These are phyloP conservation scores for Clepsis dumicolana DNA, from an alignment of 2,888 invertebrate genomes.

Conservation along the genomic window DNA sequence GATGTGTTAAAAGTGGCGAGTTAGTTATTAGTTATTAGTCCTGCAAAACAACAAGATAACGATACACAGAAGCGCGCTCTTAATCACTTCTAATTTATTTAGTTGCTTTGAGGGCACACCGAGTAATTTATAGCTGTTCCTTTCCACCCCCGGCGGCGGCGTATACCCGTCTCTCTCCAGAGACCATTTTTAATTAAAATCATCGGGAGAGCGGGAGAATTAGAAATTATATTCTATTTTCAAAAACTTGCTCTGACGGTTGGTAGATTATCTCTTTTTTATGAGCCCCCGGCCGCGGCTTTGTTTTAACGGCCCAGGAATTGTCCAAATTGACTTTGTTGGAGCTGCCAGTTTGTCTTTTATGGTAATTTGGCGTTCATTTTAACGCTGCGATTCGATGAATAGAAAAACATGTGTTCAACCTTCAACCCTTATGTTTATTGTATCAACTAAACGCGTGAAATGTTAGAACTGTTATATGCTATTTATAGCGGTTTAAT, in stretches of 20 bases:
- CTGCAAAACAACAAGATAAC: slow-evolving; percentile 69
- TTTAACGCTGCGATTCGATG: slow-evolving; percentile 67
- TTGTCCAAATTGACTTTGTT: slow-evolving; percentile 80
- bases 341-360: slow-evolving; percentile 62
- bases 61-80: slow-evolving; percentile 82
- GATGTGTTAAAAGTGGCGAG: slow-evolving; percentile 4
- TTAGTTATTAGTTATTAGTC: slow-evolving; percentile 20
- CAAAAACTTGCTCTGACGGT: slow-evolving; percentile 85
- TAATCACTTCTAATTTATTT: slow-evolving; percentile 87
- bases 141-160: slow-evolving; percentile 66
- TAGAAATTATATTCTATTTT: slow-evolving; percentile 87
- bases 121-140: slow-evolving; percentile 81
- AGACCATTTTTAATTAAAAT: slow-evolving; percentile 86
- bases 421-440: slow-evolving; percentile 52
- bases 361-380: slow-evolving; percentile 75
- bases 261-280: slow-evolving; percentile 86
- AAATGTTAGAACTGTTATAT: too few relatives aligned
- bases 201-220: slow-evolving; percentile 79
- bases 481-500: too few relatives aligned
- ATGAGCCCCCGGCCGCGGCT: slow-evolving; percentile 82
- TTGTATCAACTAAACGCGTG: slow-evolving; percentile 52
- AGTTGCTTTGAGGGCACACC: slow-evolving; percentile 78
- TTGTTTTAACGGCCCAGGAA: slow-evolving; percentile 80
- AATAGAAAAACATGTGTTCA: slow-evolving; percentile 53
- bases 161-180: slow-evolving; percentile 75